These are phyloP conservation scores for Eubasilissa regina DNA, from an alignment of 1,140 invertebrate genomes.

Conservation along the genomic window DNA sequence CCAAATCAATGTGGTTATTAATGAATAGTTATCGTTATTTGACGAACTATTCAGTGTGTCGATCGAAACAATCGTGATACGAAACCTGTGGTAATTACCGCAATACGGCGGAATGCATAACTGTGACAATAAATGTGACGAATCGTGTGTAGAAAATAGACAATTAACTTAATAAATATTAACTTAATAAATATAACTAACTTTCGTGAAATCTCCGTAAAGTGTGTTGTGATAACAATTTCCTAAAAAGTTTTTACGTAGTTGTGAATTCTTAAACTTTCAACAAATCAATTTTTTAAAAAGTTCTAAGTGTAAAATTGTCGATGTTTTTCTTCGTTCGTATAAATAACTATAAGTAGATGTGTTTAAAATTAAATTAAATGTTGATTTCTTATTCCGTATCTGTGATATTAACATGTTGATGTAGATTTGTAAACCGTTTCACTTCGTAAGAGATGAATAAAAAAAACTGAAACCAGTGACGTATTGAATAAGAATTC, in stretches of 20 bases:
- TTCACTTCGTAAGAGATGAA: constrained; percentile 1
- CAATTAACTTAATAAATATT: too few relatives aligned
- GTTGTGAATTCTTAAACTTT: background rate
- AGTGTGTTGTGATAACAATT: constrained; percentile 58
- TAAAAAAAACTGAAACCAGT: constrained; percentile 5
- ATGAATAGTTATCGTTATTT: too few relatives aligned
- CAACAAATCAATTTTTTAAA: constrained; percentile 28
- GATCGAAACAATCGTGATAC: too few relatives aligned
- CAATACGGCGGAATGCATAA: too few relatives aligned
- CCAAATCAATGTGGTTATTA: too few relatives aligned
- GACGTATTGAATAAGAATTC: constrained; percentile 26
- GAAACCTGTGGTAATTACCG: too few relatives aligned
- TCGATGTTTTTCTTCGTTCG: constrained; percentile 53
- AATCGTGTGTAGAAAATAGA: too few relatives aligned
- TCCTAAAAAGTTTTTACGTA: constrained; percentile 3
- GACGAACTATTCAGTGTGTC: too few relatives aligned
- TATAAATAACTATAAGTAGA: constrained; percentile 46
- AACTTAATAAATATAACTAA: too few relatives aligned
- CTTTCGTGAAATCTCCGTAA: constrained; percentile 22
- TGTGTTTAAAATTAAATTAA: constrained; percentile 30
- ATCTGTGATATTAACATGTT: constrained; percentile 56
- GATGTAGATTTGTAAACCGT: constrained; percentile 6
- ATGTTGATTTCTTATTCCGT: constrained; percentile 55
- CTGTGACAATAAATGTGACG: too few relatives aligned
- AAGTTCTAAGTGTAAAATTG: constrained; percentile 46